Evolutionary conservation across 2,113 vertebrate genomes (phyloP).

Genomic region (Bubo scandiacus): DNA sequence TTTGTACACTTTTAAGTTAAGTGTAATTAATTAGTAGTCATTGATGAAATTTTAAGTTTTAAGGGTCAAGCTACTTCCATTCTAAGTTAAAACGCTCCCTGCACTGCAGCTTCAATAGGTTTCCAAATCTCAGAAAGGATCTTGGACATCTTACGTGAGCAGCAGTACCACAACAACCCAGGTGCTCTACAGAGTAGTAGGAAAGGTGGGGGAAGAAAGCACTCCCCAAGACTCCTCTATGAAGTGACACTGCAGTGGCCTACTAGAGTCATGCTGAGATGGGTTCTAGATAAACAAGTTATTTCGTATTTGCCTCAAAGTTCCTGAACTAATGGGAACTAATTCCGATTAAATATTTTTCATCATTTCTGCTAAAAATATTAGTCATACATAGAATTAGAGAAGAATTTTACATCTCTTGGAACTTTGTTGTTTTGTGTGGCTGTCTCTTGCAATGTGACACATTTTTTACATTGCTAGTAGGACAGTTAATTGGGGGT

Average conservation of each 20-base stretch:
- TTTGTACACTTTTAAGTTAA: neutral
- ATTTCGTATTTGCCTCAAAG: neutral
- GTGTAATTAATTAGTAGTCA: constrained; percentile 49
- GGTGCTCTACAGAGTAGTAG: neutral
- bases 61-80: neutral
- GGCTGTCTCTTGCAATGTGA: neutral
- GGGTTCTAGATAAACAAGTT: neutral
- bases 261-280: neutral
- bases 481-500: neutral
- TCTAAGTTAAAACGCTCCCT: neutral
- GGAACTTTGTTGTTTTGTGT: neutral
- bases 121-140: neutral
- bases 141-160: neutral
- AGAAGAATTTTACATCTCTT: neutral
- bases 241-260: neutral
- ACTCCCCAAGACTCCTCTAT: neutral
- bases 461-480: neutral
- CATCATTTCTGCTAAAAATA: neutral
- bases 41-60: neutral
- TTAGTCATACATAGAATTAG: neutral
- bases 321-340: neutral
- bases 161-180: neutral
- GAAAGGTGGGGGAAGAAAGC: neutral
- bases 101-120: neutral
- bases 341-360: neutral